Evolutionary conservation across 2,113 vertebrate species (phyloP).

Genomic region (Poecile atricapillus): DNA sequence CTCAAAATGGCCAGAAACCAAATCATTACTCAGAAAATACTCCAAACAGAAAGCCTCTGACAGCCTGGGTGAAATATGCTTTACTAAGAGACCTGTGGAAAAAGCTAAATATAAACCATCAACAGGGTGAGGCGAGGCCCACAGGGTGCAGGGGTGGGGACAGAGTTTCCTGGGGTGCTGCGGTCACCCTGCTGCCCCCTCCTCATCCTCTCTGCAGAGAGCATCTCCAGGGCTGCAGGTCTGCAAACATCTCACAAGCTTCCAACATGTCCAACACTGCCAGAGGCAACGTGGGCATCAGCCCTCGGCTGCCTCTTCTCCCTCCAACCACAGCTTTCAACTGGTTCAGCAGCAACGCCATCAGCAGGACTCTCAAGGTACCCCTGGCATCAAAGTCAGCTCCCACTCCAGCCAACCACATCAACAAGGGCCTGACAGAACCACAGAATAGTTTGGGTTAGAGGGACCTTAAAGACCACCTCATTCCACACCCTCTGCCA

Average conservation of each 20-base stretch:
- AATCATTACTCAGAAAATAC: slow-evolving; percentile 17
- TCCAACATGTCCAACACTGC: fast-evolving
- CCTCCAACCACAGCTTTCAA: neutral
- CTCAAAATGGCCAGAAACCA: slow-evolving; percentile 29
- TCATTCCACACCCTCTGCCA: neutral
- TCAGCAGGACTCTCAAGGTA: neutral
- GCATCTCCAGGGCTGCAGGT: neutral
- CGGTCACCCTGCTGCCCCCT: fast-evolving
- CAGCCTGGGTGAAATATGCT: neutral
- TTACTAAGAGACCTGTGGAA: neutral
- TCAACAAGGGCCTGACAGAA: neutral
- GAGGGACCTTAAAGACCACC: neutral
- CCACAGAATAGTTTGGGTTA: neutral
- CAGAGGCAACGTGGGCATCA: neutral
- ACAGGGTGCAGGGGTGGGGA: neutral
- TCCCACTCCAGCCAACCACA: neutral
- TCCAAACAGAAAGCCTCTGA: neutral
- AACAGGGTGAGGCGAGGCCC: fast-evolving
- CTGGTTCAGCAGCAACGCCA: neutral
- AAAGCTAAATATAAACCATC: neutral
- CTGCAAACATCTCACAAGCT: neutral
- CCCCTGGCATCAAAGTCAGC: neutral
- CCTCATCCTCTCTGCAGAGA: neutral
- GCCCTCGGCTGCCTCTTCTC: neutral
- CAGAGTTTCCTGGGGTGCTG: neutral